Evolutionary conservation across 2,888 invertebrate genomes (phyloP).

Genomic region (Pycnomerus fuliginosus): DNA sequence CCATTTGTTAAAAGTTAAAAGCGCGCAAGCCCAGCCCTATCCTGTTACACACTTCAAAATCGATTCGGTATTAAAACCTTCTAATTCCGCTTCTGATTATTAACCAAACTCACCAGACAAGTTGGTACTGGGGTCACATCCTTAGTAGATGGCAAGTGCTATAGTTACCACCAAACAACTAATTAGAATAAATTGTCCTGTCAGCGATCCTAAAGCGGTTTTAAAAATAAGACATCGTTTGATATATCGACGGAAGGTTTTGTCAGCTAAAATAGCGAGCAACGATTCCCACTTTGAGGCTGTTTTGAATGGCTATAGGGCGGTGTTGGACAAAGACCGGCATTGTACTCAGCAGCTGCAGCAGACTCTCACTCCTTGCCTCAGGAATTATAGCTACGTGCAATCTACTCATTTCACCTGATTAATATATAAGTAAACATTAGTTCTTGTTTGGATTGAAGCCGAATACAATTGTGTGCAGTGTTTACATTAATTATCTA

Average conservation of each 20-base stretch:
- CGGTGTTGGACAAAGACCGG: constrained; percentile 49
- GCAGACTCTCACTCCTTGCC: constrained; percentile 40
- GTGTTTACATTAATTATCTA: too few species aligned
- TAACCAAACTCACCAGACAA: constrained; percentile 17
- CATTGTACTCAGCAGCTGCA: constrained; percentile 50
- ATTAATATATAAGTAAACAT: too few species aligned
- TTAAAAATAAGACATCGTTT: constrained; percentile 50
- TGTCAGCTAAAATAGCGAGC: constrained; percentile 51
- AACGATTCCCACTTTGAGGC: constrained; percentile 47
- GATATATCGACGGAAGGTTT: constrained; percentile 52
- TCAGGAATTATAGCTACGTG: constrained; percentile 34
- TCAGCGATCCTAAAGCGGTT: constrained; percentile 43
- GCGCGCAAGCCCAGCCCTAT: constrained; percentile 8
- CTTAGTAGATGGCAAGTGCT: too few species aligned
- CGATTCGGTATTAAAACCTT: constrained; percentile 18
- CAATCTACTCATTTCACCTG: too few species aligned
- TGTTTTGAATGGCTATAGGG: constrained; percentile 51
- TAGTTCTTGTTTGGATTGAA: too few species aligned
- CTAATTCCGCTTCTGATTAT: constrained; percentile 14
- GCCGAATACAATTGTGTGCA: too few species aligned
- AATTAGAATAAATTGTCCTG: constrained; percentile 48
- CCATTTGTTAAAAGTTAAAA: too few species aligned
- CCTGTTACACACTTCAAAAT: too few species aligned
- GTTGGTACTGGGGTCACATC: too few species aligned
- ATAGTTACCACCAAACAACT: constrained; percentile 31